These are phyloP conservation scores for Dendropsophus ebraccatus DNA, from an alignment of 2,113 vertebrate genomes.

Conservation along the genomic window DNA sequence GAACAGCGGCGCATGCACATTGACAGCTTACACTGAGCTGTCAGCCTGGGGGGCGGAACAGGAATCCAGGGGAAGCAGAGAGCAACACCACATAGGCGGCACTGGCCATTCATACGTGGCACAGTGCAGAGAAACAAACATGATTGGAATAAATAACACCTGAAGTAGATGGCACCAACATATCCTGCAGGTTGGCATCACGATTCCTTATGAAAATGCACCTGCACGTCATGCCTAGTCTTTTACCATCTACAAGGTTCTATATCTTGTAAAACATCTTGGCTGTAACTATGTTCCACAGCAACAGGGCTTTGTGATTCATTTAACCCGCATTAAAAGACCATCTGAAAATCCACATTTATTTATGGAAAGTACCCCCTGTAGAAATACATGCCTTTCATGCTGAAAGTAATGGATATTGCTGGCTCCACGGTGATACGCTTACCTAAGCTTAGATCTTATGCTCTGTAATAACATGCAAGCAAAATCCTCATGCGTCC, in stretches of 20 bases:
- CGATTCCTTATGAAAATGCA: not conserved
- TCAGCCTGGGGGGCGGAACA: too few relatives aligned
- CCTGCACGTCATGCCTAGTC: not conserved
- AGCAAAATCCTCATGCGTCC: not conserved
- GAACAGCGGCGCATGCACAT: too few relatives aligned
- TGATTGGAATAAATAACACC: too few relatives aligned
- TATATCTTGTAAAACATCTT: not conserved
- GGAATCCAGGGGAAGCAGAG: too few relatives aligned
- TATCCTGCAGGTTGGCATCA: not conserved
- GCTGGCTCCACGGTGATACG: not conserved
- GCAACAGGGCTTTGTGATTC: not conserved
- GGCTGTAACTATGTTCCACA: not conserved
- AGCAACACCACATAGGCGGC: too few relatives aligned
- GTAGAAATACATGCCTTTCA: not conserved
- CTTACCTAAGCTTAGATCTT: not conserved
- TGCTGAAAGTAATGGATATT: not conserved
- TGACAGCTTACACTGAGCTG: too few relatives aligned
- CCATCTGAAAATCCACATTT: not conserved
- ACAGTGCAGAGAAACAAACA: too few relatives aligned
- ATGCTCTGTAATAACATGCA: not conserved
- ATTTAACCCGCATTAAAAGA: not conserved
- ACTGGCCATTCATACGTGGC: too few relatives aligned
- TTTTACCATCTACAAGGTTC: not conserved
- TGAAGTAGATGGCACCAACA: too few relatives aligned
- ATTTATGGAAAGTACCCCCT: not conserved